Conservation (phyloP, 2,888 invertebrate genomes). For the Drosophila demipolita region DNA sequence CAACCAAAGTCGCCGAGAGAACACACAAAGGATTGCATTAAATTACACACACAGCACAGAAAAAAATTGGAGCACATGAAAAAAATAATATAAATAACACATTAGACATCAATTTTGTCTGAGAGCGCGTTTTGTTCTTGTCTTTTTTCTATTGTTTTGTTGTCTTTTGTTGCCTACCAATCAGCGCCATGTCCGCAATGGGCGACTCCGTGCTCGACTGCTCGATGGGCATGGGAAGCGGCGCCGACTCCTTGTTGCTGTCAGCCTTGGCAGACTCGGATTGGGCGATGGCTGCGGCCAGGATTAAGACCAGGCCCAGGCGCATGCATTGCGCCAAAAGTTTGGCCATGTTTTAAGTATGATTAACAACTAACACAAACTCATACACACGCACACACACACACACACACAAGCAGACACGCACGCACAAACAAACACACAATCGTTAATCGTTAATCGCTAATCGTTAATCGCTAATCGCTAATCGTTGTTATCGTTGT, state of each 20-base stretch:
- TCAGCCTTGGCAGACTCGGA: slow-evolving; percentile 39
- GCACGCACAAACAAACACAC: slow-evolving; percentile 19
- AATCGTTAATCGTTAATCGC: slow-evolving; percentile 14
- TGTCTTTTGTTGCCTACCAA: slow-evolving; percentile 68
- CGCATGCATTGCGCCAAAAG: slow-evolving; percentile 46
- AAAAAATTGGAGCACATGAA: slow-evolving; percentile 63
- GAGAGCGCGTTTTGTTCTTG: background rate
- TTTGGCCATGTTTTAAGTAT: slow-evolving; percentile 53
- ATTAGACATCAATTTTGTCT: slow-evolving; percentile 36
- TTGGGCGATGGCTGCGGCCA: slow-evolving; percentile 38
- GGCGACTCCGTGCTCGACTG: slow-evolving; percentile 77
- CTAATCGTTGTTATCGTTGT: slow-evolving; percentile 4
- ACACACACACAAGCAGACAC: slow-evolving; percentile 19
- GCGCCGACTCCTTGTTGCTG: slow-evolving; percentile 33
- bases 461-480: background rate
- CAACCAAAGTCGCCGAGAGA: slow-evolving; percentile 12
- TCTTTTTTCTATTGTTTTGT: background rate
- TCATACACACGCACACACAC: slow-evolving; percentile 14
- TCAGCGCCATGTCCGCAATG: slow-evolving; percentile 75
- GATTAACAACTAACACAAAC: slow-evolving; percentile 3
- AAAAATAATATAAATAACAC: slow-evolving; percentile 43
- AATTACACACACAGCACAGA: slow-evolving; percentile 50
- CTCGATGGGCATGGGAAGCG: slow-evolving; percentile 41
- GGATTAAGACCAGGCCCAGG: slow-evolving; percentile 47
- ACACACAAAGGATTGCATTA: slow-evolving; percentile 24